Evolutionary conservation across 1,140 invertebrate genomes (phyloP), one percentile per base, ranked within the genome.

Genomic region (Diploscapter pachys): DNA sequence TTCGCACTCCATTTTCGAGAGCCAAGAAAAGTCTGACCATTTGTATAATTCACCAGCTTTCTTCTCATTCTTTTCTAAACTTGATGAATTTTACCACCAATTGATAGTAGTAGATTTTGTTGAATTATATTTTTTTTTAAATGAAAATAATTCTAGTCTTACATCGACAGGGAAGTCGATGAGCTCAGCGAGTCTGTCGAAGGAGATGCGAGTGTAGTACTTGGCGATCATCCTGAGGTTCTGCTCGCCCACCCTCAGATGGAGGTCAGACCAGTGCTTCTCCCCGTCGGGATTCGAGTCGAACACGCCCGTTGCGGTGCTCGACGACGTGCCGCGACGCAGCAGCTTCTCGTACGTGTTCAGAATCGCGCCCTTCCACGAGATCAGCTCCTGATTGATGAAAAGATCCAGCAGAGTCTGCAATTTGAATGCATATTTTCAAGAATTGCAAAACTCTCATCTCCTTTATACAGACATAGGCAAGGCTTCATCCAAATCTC

Each of bases 221-320:
- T 96, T 96, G 5, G 96, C 94, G 92, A 99, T 97, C 77, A 98
- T 96, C 76, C 95, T 90, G 81, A 99, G 98, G 87, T 99, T 99
- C 88, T 96, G 94, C 89, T 98, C 95, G 50, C 96, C 95, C 75
- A 96, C 92, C 81, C 95, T 90, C 86, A 92, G 92, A 83, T 94
- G 93, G 0, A 99, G 88, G 86, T 96, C 93, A 72, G 91, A 90
- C 92, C 95, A 98, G 80, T 95, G 90, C 86, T 95, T 94, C 55
- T 91, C 89, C 6, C 95, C 93, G 82, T 92, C 90, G 81, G 92
- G 91, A 64, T 90, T 90, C 69, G 77, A 61, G 57, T 57, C 73
- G 71, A 77, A 72, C n/a, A 77, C 93, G 76, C 91, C 91, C 3
- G 93, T 94, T 4, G 86, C 81, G 51, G 89, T 87, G 64, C 82